Evolutionary conservation across 2,888 invertebrate species (phyloP), one percentile per base, ranked within the genome.

Genomic region (Dyspetes luteomarginatus): DNA sequence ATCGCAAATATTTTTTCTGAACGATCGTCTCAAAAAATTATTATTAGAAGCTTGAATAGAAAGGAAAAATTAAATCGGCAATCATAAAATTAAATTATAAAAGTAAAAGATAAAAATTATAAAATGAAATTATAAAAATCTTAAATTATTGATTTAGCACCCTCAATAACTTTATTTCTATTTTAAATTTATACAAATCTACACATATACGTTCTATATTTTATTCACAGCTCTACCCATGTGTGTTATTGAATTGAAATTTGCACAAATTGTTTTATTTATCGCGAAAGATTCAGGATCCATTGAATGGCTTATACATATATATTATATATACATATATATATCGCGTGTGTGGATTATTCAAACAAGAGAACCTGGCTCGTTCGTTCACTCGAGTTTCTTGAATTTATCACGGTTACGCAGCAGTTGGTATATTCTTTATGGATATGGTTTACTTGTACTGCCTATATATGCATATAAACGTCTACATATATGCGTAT

Each of bases 331-430:
- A 24, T 12, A 45, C 45, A 45, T 15, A n/a, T 4, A n/a, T 45
- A 45, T 41, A 22, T 62, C 36, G 36, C 36, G 5, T 72, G 62
- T 62, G 41, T 12, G 52, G 19, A 22, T 30, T 30, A 7, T 7
- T 30, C 36, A 12, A 2, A 9, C 12, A n/a, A n/a, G n/a, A n/a
- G 36, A 36, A 36, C 36, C 2, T 12, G 17, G 58, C 12, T 17
- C 48, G 64, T 65, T 73, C 45, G 55, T 55, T 64, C 50, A 12
- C 68, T 60, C 60, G 68, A 48, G 68, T 36, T 62, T 30, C 73
- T 55, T 43, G 68, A 73, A 73, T 68, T 73, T 78, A 73, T 68
- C 68, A 45, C 55, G 45, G 52, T 68, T 43, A 58, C 72, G 9
- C 60, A 55, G 30, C 73, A 45, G 67, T 67, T 68, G 67, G 43